phyloP scores from a whole-genome alignment of 2,113 vertebrate genomes.

The Vimba vimba region DNA sequence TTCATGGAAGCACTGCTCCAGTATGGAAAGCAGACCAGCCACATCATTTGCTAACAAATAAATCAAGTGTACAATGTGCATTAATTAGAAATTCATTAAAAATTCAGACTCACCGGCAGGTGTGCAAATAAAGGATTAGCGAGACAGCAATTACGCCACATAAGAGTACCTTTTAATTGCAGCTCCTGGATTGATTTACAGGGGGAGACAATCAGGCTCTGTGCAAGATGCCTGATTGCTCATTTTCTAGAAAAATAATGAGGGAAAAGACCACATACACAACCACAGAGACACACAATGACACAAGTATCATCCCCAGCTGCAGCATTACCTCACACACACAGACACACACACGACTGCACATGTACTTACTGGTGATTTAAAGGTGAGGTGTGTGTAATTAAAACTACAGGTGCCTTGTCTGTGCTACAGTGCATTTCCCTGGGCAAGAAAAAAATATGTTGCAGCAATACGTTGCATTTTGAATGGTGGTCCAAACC shows the following conservation, averaged over 20 bases:
- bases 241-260: conserved; percentile 78
- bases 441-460: background rate
- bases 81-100: conserved; percentile 85
- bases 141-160: conserved; percentile 81
- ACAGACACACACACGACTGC: conserved; percentile 15
- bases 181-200: conserved; percentile 81
- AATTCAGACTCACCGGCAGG: conserved; percentile 80
- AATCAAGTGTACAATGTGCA: conserved; percentile 80
- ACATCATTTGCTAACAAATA: conserved; percentile 76
- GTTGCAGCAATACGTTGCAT: background rate
- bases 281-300: conserved; percentile 45
- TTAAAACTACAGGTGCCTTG: conserved; percentile 39
- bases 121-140: conserved; percentile 86
- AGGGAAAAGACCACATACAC: conserved; percentile 71
- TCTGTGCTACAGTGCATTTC: conserved; percentile 21
- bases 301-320: conserved; percentile 40
- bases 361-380: conserved; percentile 34
- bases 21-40: conserved; percentile 68
- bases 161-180: conserved; percentile 84
- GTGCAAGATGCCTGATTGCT: conserved; percentile 77
- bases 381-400: conserved; percentile 25
- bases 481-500: background rate
- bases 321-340: conserved; percentile 43
- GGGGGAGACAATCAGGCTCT: conserved; percentile 76
- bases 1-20: conserved; percentile 61